These are phyloP conservation scores for Sebastes hubbsi DNA, from an alignment of 2,797 vertebrate species.

Conservation along the genomic window DNA sequence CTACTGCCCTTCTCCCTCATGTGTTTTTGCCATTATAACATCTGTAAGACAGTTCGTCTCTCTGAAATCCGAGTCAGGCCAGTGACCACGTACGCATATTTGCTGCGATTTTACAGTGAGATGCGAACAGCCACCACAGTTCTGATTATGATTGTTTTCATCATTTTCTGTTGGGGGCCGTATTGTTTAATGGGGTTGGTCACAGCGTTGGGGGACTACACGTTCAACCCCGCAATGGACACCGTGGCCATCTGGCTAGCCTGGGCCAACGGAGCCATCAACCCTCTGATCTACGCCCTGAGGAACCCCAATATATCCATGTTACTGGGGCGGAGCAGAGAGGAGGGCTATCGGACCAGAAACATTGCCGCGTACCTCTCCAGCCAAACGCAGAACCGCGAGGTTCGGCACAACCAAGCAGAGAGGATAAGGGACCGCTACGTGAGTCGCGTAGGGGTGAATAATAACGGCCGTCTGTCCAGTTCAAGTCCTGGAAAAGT, in stretches of 20 bases:
- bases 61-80: constrained; percentile 91
- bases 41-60: constrained; percentile 90
- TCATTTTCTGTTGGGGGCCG: constrained; percentile 94
- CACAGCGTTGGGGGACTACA: constrained; percentile 81
- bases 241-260: constrained; percentile 91
- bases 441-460: constrained; percentile 69
- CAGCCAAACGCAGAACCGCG: constrained; percentile 71
- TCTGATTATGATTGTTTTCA: constrained; percentile 93
- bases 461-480: constrained; percentile 75
- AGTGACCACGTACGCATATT: constrained; percentile 88
- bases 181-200: constrained; percentile 92
- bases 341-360: constrained; percentile 94
- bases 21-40: constrained; percentile 97
- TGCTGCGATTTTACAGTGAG: constrained; percentile 91
- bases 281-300: constrained; percentile 92
- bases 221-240: constrained; percentile 88
- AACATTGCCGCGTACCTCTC: constrained; percentile 85
- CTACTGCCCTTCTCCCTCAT: constrained; percentile 93
- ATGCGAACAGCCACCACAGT: constrained; percentile 95
- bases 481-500: constrained; percentile 84
- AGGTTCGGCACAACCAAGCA: constrained; percentile 61
- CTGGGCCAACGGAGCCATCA: constrained; percentile 96
- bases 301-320: constrained; percentile 93
- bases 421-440: constrained; percentile 78
- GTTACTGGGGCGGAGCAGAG: constrained; percentile 88